Conservation (phyloP, 2,113 vertebrate species). For the Gymnorhina tibicen region DNA sequence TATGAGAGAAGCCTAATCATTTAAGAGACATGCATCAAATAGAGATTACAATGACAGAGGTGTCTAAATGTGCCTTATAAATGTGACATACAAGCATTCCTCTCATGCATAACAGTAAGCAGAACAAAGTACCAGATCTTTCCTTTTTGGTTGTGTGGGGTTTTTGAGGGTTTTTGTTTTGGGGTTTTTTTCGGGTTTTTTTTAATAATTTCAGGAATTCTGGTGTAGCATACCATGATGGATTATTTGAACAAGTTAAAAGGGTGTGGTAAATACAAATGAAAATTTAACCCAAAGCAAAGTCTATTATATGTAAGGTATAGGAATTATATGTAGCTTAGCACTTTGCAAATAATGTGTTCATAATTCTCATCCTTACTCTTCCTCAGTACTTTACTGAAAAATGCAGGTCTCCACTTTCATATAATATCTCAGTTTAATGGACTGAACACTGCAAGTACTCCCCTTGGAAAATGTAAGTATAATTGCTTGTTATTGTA, state of each 20-base stretch:
- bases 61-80: not conserved
- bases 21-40: not conserved
- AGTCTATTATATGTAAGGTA: not conserved
- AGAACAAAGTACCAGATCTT: not conserved
- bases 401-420: not conserved
- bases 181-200: too few species aligned
- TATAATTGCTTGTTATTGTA: not conserved
- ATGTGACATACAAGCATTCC: not conserved
- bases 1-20: not conserved
- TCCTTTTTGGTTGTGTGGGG: rapidly evolving
- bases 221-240: not conserved
- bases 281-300: not conserved
- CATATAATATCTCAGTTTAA: not conserved
- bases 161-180: not conserved
- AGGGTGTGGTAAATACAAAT: not conserved
- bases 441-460: not conserved
- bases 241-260: not conserved
- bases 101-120: not conserved
- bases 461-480: not conserved
- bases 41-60: not conserved
- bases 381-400: not conserved
- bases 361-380: not conserved
- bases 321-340: not conserved
- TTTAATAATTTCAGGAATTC: not conserved
- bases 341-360: not conserved